These are phyloP conservation scores for Paraescarpia echinospica DNA, from an alignment of 1,140 invertebrate genomes.

Conservation along the genomic window DNA sequence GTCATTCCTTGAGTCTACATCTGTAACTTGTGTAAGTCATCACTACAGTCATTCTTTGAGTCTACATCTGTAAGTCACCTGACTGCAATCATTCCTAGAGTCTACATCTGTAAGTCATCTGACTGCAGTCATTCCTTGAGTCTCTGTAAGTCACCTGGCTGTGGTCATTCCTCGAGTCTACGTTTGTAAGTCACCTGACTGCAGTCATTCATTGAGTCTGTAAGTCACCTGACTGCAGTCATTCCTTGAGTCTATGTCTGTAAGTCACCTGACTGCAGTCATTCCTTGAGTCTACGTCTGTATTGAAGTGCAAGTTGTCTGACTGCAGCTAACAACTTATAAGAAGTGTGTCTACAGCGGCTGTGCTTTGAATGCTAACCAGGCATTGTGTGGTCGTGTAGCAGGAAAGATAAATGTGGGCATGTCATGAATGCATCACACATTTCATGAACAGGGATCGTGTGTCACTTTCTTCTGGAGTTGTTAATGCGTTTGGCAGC, in stretches of 20 bases:
- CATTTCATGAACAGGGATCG: not conserved
- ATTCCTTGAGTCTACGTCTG: not conserved
- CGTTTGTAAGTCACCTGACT: too few species aligned
- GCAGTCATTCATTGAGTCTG: too few species aligned
- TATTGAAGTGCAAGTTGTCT: not conserved
- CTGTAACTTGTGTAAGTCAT: too few species aligned
- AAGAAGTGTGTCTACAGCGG: not conserved
- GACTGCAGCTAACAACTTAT: not conserved
- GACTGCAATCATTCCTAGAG: too few species aligned
- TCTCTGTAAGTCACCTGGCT: too few species aligned
- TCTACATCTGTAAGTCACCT: too few species aligned
- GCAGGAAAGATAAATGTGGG: not conserved
- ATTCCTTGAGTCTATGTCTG: too few species aligned
- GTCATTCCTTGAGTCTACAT: not conserved
- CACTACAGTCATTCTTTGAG: too few species aligned
- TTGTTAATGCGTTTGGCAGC: not conserved
- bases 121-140: too few species aligned
- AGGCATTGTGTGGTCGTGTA: slow-evolving; percentile 12
- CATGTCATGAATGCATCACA: not conserved
- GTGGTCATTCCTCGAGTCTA: too few species aligned
- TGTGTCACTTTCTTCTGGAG: not conserved
- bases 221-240: too few species aligned
- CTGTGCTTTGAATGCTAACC: slow-evolving; percentile 8
- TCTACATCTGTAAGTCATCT: too few species aligned
- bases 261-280: not conserved